A percentile compares a stretch with the other conserved stretches of the same genome.
These are phyloP conservation scores for Drymonia ruficornis DNA, from an alignment of 2,888 invertebrate species.

Conservation along the genomic window DNA sequence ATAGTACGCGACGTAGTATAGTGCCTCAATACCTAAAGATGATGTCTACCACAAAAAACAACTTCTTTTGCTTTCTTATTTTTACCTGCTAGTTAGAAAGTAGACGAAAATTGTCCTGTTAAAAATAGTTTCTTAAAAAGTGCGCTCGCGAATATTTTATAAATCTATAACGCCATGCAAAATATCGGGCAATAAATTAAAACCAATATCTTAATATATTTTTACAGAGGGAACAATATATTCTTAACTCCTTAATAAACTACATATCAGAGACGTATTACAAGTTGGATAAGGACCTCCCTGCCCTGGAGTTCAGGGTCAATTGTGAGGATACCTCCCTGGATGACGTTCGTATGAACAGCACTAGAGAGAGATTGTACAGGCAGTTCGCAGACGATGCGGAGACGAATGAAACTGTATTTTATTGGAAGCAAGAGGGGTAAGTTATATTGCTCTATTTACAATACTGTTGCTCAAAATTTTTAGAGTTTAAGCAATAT, in stretches of 20 bases:
- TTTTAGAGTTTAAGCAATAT: no score
- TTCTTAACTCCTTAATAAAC: constrained; percentile 53
- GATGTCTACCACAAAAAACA: no score
- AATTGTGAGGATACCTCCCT: constrained; percentile 52
- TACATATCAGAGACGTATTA: constrained; percentile 54
- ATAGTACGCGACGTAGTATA: no score
- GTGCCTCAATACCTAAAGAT: no score
- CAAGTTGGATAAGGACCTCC: constrained; percentile 52
- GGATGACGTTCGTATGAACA: constrained; percentile 42
- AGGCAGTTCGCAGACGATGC: constrained; percentile 60
- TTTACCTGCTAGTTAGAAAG: no score
- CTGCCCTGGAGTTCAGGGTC: constrained; percentile 30
- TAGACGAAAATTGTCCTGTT: no score
- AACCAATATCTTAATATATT: not conserved
- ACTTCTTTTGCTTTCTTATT: no score
- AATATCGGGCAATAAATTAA: no score
- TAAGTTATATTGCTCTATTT: constrained; percentile 24
- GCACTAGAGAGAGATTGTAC: constrained; percentile 51
- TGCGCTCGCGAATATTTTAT: no score
- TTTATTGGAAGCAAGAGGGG: constrained; percentile 70
- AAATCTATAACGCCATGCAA: no score
- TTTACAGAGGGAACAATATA: constrained; percentile 44
- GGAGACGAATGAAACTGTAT: constrained; percentile 59
- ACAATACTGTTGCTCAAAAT: no score
- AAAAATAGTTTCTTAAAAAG: no score